Conservation (phyloP, 2,888 invertebrate species). For the Macrophya annulata region DNA sequence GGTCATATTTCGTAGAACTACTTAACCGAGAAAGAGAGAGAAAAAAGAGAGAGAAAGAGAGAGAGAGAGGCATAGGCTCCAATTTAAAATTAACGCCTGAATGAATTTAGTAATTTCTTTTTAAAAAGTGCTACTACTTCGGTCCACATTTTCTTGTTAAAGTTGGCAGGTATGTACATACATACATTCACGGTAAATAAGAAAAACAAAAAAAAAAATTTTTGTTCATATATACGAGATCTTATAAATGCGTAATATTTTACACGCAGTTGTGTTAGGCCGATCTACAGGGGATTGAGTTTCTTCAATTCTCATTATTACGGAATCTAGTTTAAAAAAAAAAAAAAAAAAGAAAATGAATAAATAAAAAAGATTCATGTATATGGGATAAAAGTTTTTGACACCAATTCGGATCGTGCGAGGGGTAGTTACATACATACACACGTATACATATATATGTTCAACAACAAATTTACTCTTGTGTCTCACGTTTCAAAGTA, state of each 20-base stretch:
- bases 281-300: not conserved
- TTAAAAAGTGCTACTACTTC: not conserved
- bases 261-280: not conserved
- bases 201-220: too few species aligned
- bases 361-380: not conserved
- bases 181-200: not conserved
- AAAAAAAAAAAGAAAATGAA: not conserved
- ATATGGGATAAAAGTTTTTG: not conserved
- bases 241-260: not conserved
- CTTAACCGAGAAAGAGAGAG: not conserved
- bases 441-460: too few species aligned
- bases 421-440: not conserved
- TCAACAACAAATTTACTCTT: constrained; percentile 37
- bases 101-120: constrained; percentile 43
- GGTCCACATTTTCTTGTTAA: not conserved
- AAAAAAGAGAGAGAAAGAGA: not conserved
- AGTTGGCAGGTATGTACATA: not conserved
- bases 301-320: not conserved
- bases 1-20: not conserved
- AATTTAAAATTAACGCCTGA: constrained; percentile 45
- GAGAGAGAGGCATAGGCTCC: not conserved
- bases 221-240: not conserved
- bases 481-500: constrained; percentile 37
- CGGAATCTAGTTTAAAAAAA: not conserved
- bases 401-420: constrained; percentile 32